Evolutionary conservation across 2,113 vertebrate species (phyloP).

Genomic region (Rhinichthys klamathensis): DNA sequence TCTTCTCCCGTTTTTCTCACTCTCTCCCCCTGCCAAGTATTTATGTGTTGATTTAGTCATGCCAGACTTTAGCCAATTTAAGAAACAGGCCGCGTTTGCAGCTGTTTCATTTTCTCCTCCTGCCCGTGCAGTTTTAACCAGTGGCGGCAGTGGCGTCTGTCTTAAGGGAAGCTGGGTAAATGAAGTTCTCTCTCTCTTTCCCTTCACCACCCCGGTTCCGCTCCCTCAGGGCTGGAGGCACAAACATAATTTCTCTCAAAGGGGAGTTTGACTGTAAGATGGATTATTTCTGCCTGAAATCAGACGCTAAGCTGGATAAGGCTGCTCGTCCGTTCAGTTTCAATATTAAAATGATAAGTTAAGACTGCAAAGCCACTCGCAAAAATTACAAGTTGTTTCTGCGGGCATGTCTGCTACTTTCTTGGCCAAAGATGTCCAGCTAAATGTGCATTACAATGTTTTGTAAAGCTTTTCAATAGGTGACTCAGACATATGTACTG

Average conservation of each 20-base stretch:
- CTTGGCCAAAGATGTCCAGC: not conserved
- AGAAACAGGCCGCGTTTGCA: constrained; percentile 72
- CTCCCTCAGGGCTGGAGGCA: constrained; percentile 55
- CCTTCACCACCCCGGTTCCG: constrained; percentile 12
- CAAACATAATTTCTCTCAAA: constrained; percentile 70
- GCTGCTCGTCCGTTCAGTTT: constrained; percentile 55
- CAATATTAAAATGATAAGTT: constrained; percentile 56
- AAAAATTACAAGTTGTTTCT: constrained; percentile 22
- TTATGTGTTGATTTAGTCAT: constrained; percentile 77
- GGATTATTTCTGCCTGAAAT: constrained; percentile 76
- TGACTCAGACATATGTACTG: not conserved
- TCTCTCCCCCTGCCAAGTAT: constrained; percentile 70
- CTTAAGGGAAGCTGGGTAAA: constrained; percentile 52
- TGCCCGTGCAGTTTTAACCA: constrained; percentile 40
- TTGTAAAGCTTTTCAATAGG: not conserved
- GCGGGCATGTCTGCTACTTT: not conserved
- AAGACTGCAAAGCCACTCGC: constrained; percentile 37
- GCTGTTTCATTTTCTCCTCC: constrained; percentile 50
- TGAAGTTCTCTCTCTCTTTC: constrained; percentile 50
- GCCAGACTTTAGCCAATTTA: constrained; percentile 76
- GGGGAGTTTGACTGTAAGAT: constrained; percentile 72
- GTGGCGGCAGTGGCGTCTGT: constrained; percentile 27
- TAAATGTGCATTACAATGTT: not conserved
- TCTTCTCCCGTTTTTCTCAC: constrained; percentile 60
- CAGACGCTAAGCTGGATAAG: constrained; percentile 71